Conservation (phyloP, 2,888 invertebrate genomes). For the Thalpophila matura region DNA sequence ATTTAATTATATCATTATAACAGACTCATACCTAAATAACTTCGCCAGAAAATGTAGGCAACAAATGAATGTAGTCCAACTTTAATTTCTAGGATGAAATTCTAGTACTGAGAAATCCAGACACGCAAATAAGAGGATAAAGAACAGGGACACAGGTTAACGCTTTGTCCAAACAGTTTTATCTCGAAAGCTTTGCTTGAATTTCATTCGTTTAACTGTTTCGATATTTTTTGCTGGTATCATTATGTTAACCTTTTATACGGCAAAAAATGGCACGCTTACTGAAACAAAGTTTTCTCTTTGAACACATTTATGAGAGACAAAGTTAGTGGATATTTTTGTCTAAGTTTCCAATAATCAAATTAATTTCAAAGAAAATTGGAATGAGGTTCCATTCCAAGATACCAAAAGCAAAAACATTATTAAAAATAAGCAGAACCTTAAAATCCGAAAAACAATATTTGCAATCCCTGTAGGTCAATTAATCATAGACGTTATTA, state of each 20-base stretch:
- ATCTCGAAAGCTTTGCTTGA: constrained; percentile 29
- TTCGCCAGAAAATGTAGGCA: neutral
- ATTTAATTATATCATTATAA: constrained; percentile 8
- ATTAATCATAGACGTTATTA: too few species aligned
- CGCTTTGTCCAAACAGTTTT: constrained; percentile 49
- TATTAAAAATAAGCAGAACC: too few species aligned
- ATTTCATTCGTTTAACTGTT: constrained; percentile 46
- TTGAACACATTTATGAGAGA: too few species aligned
- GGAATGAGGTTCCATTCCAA: too few species aligned
- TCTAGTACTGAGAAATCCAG: constrained; percentile 31
- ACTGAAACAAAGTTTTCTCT: constrained; percentile 6
- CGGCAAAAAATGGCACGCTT: neutral
- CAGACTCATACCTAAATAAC: neutral
- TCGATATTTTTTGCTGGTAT: constrained; percentile 4
- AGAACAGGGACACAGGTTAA: constrained; percentile 44
- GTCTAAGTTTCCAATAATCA: too few species aligned
- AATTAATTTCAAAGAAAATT: too few species aligned
- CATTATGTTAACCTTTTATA: constrained; percentile 20
- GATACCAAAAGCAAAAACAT: too few species aligned
- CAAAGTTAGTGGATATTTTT: too few species aligned
- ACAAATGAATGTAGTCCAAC: constrained; percentile 24
- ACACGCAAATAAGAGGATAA: constrained; percentile 53
- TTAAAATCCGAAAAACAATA: too few species aligned
- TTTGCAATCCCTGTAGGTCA: too few species aligned
- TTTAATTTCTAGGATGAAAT: constrained; percentile 43